Evolutionary conservation across 1,140 invertebrate species (phyloP), one percentile per base, ranked within the genome.

Genomic region (Lepeophtheirus salmonis): DNA sequence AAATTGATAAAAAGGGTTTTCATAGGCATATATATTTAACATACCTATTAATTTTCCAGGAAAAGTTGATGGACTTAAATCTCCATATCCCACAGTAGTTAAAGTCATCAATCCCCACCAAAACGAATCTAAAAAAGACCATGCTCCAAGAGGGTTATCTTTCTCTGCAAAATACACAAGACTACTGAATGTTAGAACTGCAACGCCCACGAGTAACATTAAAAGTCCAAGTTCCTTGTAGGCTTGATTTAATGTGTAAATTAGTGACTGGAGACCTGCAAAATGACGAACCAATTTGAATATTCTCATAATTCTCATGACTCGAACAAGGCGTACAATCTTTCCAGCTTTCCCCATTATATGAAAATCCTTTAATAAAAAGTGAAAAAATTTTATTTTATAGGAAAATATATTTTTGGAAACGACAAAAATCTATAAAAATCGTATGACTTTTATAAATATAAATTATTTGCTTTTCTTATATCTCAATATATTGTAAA

Each of bases 301-400:
- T 14, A 59, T 59, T 22, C 57, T 48, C 57, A 59, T 59, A 16
- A 59, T 41, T 48, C 57, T n/a, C 57, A 59, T 59, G 13, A 59
- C 57, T 48, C 57, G 57, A 2, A 59, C 57, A 16, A 59, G 23
- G 14, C 57, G 26, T 3, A 59, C 57, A 17, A 59, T 59, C 23
- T 59, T 59, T 3, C 57, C 57, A 2, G 57, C 57, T 50, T 59
- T 59, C 17, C 57, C 57, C 57, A 59, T 59, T 17, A 59, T 59
- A 20, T 59, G n/a, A 50, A 59, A 59, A 16, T 59, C 57, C 57
- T 59, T 4, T 20, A 59, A 59, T 16, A 20, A n/a, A n/a, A n/a
- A n/a, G n/a, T n/a, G n/a, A n/a, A n/a, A 51, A 17, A 51, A 51
- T 41, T 41, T 10, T 41, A 10, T 10, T 10, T 41, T 10, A 12